Evolutionary conservation across 2,113 vertebrate species (phyloP).

Genomic region (Bambusicola thoracicus): DNA sequence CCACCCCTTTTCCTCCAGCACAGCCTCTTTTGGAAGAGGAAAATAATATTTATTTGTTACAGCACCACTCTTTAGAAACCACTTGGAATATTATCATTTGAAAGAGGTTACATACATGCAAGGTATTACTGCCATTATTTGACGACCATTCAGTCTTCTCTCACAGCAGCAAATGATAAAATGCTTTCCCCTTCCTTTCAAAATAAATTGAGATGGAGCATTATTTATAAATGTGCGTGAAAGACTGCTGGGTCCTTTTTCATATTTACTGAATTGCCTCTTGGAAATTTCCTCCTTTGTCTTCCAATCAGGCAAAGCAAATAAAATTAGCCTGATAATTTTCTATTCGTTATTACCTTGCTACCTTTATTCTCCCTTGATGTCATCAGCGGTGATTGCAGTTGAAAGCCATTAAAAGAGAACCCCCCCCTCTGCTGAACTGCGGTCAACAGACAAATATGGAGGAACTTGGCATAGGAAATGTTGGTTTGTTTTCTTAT

Average conservation of each 20-base stretch:
- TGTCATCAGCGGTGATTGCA: background rate
- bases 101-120: background rate
- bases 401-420: background rate
- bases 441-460: background rate
- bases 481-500: background rate
- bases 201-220: background rate
- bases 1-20: background rate
- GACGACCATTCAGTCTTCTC: background rate
- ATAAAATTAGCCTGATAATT: slow-evolving; percentile 19
- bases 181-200: background rate
- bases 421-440: background rate
- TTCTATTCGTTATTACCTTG: background rate
- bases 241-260: background rate
- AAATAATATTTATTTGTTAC: background rate
- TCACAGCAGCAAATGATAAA: background rate
- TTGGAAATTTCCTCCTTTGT: slow-evolving; percentile 21
- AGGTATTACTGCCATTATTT: background rate
- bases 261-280: background rate
- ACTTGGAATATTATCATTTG: background rate
- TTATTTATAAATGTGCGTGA: background rate
- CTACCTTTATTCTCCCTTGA: background rate
- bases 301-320: background rate
- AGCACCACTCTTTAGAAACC: background rate
- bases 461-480: background rate
- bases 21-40: background rate